Base-by-base conservation (phyloP, 1,140 invertebrate species). In the Pectinophora gossypiella region DNA sequence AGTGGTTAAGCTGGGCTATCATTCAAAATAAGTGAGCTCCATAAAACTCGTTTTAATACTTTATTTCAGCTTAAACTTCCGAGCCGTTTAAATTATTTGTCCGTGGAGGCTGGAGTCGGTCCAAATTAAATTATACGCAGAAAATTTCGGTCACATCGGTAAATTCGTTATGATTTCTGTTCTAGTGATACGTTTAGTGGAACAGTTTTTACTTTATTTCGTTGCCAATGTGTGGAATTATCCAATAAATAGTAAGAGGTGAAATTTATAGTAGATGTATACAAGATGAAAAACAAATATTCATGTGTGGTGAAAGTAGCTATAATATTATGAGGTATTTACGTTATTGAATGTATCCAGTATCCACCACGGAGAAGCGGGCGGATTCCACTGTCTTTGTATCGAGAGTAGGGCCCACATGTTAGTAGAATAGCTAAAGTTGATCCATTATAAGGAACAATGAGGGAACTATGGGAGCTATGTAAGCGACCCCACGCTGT, bases 91-190 rank as follows among this genome's bases (percentile, higher is more conserved):
- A 85, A 82, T 80, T 73, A 79, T 81, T 78, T 81, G 66, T 70
- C 72, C 65, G 71, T 56, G 49, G 64, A 69, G 72, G 57, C 67
- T 85, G 79, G 76, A 76, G 59, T 67, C 49, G 60, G 57, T 82
- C 79, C 75, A 83, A 83, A 82, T 85, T 83, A 73, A 77, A 85
- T 85, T 82, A 79, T 72, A 72, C 74, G 67, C 64, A 66, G 70
- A 68, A 70, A 75, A 68, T 68, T 67, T 64, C 57, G 61, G 62
- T 71, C 59, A 66, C 62, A 75, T 72, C 64, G 59, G 10, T 16
- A 13, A 40, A 40, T 40, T 40, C 38, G 16, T 40, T 40, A 40
- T 40, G 38, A 40, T 40, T 40, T 15, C 38, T 40, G 10, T 19
- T 7, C 13, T 9, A 15, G 38, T 16, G 2, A 40, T 40, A 40